Conservation (phyloP, 2,113 vertebrate species). For the Lophura nycthemera region DNA sequence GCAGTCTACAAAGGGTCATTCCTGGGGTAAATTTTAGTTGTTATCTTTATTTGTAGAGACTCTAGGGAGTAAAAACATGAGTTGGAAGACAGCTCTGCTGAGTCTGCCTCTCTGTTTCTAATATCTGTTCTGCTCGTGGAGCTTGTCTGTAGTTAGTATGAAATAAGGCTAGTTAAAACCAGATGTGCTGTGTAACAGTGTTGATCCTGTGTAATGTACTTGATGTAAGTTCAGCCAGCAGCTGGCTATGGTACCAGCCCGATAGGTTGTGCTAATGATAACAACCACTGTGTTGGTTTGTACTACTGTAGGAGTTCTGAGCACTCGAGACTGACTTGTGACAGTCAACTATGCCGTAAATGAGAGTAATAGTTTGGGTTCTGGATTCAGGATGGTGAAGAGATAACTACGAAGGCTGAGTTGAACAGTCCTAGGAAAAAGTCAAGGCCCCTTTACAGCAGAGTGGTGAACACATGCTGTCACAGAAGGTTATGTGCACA, state of each 20-base stretch:
- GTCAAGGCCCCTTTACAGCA: neutral
- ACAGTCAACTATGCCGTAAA: neutral
- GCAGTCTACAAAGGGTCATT: neutral
- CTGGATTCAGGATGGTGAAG: neutral
- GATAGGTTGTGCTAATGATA: neutral
- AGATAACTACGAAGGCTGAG: neutral
- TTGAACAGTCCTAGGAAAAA: neutral
- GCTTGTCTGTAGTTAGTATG: neutral
- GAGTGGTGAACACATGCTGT: neutral
- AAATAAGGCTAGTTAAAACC: neutral
- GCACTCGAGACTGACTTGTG: neutral
- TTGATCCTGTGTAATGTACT: neutral
- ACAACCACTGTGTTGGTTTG: neutral
- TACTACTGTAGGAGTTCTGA: neutral
- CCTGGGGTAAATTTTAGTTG: neutral
- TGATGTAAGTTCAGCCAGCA: neutral
- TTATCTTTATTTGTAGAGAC: neutral
- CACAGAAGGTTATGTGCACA: accelerated
- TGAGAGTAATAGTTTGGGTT: neutral
- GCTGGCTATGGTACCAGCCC: neutral
- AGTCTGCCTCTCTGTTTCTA: neutral
- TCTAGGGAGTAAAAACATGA: neutral
- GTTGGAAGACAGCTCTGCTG: neutral
- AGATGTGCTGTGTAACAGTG: accelerated
- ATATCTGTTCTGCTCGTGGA: neutral